Evolutionary conservation across 2,888 invertebrate species (phyloP), one percentile per base, ranked within the genome.

Genomic region (Drosophila emarginata): DNA sequence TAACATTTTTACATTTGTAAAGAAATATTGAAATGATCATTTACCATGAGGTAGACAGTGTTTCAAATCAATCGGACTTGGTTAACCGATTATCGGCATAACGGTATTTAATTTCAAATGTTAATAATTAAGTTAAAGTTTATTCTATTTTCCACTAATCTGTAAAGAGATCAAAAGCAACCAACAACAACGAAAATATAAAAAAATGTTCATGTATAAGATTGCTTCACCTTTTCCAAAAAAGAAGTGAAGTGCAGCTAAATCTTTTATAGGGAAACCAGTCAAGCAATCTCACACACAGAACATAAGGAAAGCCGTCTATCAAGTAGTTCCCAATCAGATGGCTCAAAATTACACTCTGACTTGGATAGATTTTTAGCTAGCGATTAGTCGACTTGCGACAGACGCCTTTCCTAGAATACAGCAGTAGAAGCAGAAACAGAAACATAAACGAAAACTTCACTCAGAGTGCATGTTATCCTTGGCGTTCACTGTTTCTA

Each of bases 181-280:
- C 90, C 91, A 91, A 91, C 91, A 91, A 91, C 91, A 91, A 91
- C 91, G 91, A 91, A 91, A 90, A 85, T 87, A 18, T 54, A 82
- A 81, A 80, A 32, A 82, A 77, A 74, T 84, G 86, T 83, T 67
- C 67, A 87, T 88, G 87, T 89, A 79, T 78, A 73, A 63, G 78
- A 74, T 76, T 87, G 84, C 87, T 77, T 60, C 61, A 68, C 74
- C 68, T 65, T 15, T 7, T 14, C 3, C 15, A 5, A 0, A 2
- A 36, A 68, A 14, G 14, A 39, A 14, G 1, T 11, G 15, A 40
- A 15, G 2, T 40, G 2, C 9, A 18, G 15, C 0, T 28, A 5
- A 32, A 32, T 9, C 32, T 32, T 32, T 32, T 9, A 32, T 32
- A 9, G 9, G 15, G 18, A 15, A 9, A 4, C 9, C 3, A 45